These are phyloP conservation scores for Physocephala rufipes DNA, from an alignment of 2,888 invertebrate genomes.

Conservation along the genomic window DNA sequence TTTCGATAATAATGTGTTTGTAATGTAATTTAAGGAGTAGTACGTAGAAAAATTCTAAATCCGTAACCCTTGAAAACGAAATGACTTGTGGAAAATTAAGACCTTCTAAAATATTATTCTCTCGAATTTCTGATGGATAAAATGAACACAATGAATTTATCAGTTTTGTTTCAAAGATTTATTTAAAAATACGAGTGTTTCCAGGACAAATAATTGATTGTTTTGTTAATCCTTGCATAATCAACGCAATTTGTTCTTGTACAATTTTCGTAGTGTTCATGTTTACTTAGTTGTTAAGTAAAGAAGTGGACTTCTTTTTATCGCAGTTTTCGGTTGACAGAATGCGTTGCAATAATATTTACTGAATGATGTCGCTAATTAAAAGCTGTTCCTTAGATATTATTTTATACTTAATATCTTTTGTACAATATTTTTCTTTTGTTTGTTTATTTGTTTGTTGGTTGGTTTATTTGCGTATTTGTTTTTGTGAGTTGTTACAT, in stretches of 20 bases:
- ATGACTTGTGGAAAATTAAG: too few relatives aligned
- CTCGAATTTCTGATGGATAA: too few relatives aligned
- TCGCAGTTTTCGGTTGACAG: slow-evolving; percentile 9
- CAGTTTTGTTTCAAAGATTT: not conserved
- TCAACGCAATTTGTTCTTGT: slow-evolving; percentile 13
- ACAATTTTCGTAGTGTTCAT: slow-evolving; percentile 26
- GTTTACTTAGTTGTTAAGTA: not conserved
- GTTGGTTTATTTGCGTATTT: not conserved
- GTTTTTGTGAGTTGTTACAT: too few relatives aligned
- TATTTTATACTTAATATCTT: slow-evolving; percentile 27
- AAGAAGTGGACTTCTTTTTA: not conserved
- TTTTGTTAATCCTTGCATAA: slow-evolving; percentile 44
- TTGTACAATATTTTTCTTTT: slow-evolving; percentile 34
- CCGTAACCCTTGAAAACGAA: too few relatives aligned
- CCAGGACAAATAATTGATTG: slow-evolving; percentile 51
- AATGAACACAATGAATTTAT: not conserved
- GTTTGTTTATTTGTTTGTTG: slow-evolving; percentile 15
- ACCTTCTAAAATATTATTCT: too few relatives aligned
- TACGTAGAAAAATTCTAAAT: too few relatives aligned
- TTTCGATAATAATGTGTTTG: too few relatives aligned
- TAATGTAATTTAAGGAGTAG: too few relatives aligned
- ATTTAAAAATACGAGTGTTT: slow-evolving; percentile 49
- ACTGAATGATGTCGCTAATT: not conserved
- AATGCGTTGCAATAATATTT: slow-evolving; percentile 32
- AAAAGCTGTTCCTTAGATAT: not conserved